phyloP scores from a whole-genome alignment of 1,140 invertebrate genomes.

The Metopolophium dirhodum region DNA sequence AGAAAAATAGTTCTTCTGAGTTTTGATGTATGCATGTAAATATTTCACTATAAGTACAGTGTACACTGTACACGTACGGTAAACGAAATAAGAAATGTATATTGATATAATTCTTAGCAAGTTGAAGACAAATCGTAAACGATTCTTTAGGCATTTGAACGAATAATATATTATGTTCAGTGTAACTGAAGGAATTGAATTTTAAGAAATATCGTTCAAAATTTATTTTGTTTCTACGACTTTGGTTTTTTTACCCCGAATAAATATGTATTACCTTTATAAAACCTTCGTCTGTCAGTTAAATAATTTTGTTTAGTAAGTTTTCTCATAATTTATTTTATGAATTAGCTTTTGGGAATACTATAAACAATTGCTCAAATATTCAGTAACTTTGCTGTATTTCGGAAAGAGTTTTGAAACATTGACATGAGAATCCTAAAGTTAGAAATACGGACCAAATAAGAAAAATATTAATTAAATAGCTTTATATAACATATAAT shows the following conservation, averaged over 20 bases:
- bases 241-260: neutral
- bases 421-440: neutral
- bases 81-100: neutral
- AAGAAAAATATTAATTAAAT: conserved; percentile 1
- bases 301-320: neutral
- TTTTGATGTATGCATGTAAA: neutral
- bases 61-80: neutral
- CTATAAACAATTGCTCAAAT: neutral
- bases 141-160: neutral
- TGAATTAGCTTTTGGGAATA: neutral
- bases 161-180: neutral
- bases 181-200: neutral
- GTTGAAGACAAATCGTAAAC: neutral
- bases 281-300: neutral
- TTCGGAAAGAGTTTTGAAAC: neutral
- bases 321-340: conserved; percentile 35
- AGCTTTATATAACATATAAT: neutral
- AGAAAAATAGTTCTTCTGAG: neutral
- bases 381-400: neutral
- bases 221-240: neutral
- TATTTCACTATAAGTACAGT: neutral
- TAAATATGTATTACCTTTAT: neutral
- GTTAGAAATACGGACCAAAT: neutral
- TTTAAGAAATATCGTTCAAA: neutral
- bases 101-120: neutral